Evolutionary conservation across 2,113 vertebrate species (phyloP), one percentile per base, ranked within the genome.

Genomic region (Dasypus novemcinctus): DNA sequence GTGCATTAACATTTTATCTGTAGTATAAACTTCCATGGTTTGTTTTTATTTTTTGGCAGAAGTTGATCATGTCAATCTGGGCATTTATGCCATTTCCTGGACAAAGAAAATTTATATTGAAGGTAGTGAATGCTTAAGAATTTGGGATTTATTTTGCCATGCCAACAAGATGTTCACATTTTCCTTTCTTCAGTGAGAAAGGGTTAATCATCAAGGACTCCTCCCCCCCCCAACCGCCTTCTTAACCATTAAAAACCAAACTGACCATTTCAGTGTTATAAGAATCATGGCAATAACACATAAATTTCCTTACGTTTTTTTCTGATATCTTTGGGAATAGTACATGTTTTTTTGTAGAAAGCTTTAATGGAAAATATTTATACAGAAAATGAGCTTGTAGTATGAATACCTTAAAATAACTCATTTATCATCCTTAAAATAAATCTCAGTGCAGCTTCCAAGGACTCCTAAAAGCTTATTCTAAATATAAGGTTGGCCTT

Each of bases 301-400:
- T 84, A 86, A 90, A 71, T 88, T 94, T 78, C 36, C 33, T 78
- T 93, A 29, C 2, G 27, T 87, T 96, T 29, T 95, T 95, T 57
- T 83, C 64, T 71, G 64, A 93, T 76, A 94, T 87, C 72, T 81
- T 94, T 91, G 87, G 82, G 75, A 93, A 86, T 61, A 85, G 68
- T 91, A 76, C 63, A 71, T 97, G 68, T 52, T 93, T 52, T 93
- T 97, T 93, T 93, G 36, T 66, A 97, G 84, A 97, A 84, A 93
- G 83, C 66, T 86, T 92, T 85, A 38, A 82, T 96, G 95, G 91
- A 97, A 97, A 95, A 93, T 90, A 96, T 96, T 94, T 97, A 97
- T 68, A 86, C 27, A 94, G 95, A 96, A 97, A 97, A 95, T 97
- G 89, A 92, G 64, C 85, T 95, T 93, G 64, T 68, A 82, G 38